These are phyloP conservation scores for Porites lobata DNA, from an alignment of 92 coral and sea anemone genomes.

Conservation along the genomic window DNA sequence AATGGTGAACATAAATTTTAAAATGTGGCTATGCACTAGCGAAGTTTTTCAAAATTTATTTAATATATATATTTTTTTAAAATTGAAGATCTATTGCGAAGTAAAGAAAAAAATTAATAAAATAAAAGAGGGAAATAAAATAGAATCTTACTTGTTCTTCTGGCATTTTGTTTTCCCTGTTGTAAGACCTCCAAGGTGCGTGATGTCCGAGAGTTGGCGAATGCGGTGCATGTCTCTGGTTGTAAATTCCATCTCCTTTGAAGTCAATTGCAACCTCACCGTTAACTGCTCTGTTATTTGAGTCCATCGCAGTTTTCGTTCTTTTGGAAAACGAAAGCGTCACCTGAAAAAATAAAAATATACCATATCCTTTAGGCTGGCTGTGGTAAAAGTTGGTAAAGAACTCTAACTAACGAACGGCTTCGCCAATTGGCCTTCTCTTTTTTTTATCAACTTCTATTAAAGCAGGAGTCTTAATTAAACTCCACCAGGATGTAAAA, in stretches of 20 bases:
- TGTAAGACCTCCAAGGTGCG: neutral
- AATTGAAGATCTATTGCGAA: neutral
- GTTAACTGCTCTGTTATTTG: neutral
- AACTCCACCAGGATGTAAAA: too few relatives aligned
- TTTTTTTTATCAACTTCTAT: too few relatives aligned
- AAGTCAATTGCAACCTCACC: slow-evolving; percentile 45
- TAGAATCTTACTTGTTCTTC: neutral
- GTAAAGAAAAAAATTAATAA: neutral
- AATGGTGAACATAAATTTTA: too few relatives aligned
- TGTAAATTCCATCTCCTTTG: slow-evolving; percentile 17
- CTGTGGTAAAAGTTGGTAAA: too few relatives aligned
- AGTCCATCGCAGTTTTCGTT: slow-evolving; percentile 26
- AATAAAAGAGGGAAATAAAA: neutral
- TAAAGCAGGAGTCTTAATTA: too few relatives aligned
- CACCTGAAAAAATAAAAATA: slow-evolving; percentile 1
- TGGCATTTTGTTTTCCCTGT: neutral
- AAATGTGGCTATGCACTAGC: too few relatives aligned
- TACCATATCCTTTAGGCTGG: too few relatives aligned
- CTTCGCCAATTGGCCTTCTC: too few relatives aligned
- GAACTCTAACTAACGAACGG: too few relatives aligned
- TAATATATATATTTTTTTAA: too few relatives aligned
- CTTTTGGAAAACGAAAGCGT: neutral
- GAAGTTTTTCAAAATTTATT: too few relatives aligned
- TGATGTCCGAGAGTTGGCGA: slow-evolving; percentile 35
- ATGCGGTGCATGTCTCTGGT: slow-evolving; percentile 34